Percentiles rank a stretch among this genome's conserved stretches.
These are phyloP conservation scores for Balearica regulorum DNA, from an alignment of 2,797 vertebrate genomes.

Conservation along the genomic window DNA sequence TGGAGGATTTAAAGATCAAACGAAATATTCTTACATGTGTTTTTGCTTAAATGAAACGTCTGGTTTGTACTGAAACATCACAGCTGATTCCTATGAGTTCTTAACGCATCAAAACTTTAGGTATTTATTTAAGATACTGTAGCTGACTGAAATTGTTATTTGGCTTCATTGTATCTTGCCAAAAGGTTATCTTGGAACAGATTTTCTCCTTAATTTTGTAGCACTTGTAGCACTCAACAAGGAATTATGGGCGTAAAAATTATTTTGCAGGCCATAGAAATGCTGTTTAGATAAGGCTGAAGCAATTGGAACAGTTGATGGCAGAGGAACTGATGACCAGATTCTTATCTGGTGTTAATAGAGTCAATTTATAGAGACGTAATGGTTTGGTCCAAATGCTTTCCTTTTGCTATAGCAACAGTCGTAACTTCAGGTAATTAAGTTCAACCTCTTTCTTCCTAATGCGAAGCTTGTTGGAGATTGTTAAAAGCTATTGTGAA, in stretches of 20 bases:
- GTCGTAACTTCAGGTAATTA: not conserved
- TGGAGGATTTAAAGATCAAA: not conserved
- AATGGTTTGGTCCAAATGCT: not conserved
- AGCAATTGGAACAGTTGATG: not conserved
- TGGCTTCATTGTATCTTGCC: not conserved
- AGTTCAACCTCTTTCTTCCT: not conserved
- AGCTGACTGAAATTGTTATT: not conserved
- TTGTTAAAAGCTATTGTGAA: not conserved
- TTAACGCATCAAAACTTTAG: not conserved
- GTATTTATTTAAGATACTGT: not conserved
- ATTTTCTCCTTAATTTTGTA: not conserved
- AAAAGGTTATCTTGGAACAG: not conserved
- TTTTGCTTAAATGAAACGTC: not conserved
- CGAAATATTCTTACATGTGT: not conserved
- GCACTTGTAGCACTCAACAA: not conserved
- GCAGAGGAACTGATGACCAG: not conserved
- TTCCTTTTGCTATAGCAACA: slow-evolving; percentile 8
- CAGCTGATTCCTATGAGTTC: not conserved
- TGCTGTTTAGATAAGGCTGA: not conserved
- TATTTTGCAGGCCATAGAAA: not conserved
- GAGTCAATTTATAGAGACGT: not conserved
- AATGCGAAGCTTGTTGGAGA: not conserved
- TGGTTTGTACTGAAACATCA: not conserved
- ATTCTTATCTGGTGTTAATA: not conserved
- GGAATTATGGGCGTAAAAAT: not conserved